Evolutionary conservation across 2,888 invertebrate species (phyloP).

Genomic region (Tridacna crocea): DNA sequence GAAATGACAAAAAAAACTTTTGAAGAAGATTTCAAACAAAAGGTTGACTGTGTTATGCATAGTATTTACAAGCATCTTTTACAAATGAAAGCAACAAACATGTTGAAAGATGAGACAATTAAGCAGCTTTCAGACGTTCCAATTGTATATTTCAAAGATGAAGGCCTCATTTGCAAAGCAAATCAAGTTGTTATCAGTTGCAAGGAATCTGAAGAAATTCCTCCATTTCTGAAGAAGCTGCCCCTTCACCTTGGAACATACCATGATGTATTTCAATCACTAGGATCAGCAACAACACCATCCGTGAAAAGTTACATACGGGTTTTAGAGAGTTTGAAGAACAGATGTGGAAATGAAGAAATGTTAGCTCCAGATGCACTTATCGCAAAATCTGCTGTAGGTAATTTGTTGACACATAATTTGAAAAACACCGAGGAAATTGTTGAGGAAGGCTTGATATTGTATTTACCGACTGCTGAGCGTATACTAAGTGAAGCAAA

Average conservation of each 20-base stretch:
- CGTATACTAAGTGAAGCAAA: conserved; percentile 31
- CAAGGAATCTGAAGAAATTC: conserved; percentile 58
- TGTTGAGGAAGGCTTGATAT: background rate
- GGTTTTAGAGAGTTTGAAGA: conserved; percentile 59
- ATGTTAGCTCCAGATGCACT: conserved; percentile 59
- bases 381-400: conserved; percentile 53
- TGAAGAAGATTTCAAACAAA: background rate
- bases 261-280: conserved; percentile 56
- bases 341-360: conserved; percentile 24
- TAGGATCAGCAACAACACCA: conserved; percentile 62
- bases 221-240: conserved; percentile 65
- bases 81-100: background rate
- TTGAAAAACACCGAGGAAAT: conserved; percentile 1
- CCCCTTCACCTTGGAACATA: conserved; percentile 62
- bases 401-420: conserved; percentile 21
- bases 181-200: conserved; percentile 53
- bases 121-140: conserved; percentile 8
- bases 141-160: conserved; percentile 38
- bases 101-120: background rate
- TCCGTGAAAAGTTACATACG: conserved; percentile 61
- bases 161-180: conserved; percentile 50
- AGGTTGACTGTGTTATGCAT: background rate
- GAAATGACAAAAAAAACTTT: background rate
- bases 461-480: conserved; percentile 37
- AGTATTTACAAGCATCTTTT: conserved; percentile 27